Conservation (phyloP, 2,888 invertebrate genomes). For the Stenchaetothrips biformis region DNA sequence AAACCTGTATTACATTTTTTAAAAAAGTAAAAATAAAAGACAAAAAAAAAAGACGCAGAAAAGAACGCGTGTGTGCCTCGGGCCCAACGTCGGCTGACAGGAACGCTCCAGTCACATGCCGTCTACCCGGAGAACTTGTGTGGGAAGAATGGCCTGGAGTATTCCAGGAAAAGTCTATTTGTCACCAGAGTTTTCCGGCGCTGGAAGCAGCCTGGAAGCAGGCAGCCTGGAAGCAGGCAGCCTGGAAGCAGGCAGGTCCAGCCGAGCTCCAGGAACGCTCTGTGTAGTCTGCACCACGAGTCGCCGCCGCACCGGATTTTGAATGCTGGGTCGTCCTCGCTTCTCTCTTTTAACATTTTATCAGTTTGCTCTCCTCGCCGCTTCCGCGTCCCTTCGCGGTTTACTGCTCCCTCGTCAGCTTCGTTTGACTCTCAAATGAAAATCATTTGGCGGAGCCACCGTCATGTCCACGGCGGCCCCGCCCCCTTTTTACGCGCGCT, state of each 20-base stretch:
- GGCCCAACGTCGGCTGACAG: no score
- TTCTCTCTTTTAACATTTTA: not conserved
- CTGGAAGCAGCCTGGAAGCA: no score
- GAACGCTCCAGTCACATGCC: not conserved
- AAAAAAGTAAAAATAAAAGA: no score
- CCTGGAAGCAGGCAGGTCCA: no score
- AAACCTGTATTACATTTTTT: no score
- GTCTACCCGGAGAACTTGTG: not conserved
- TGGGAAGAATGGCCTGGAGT: not conserved
- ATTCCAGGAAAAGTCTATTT: not conserved
- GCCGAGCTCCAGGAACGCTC: no score
- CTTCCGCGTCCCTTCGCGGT: not conserved
- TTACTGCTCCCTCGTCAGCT: constrained; percentile 8
- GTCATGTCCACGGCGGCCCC: not conserved
- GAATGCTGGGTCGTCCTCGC: no score
- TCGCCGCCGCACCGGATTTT: no score
- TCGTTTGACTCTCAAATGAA: constrained; percentile 23
- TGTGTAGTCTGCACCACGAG: no score
- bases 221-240: no score
- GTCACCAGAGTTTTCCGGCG: not conserved
- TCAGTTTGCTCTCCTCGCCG: not conserved
- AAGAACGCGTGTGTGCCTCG: no score
- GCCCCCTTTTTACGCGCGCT: not conserved
- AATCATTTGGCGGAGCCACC: constrained; percentile 9
- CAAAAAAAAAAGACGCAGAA: no score